phyloP scores from a whole-genome alignment of 2,113 vertebrate species.

The Cavia porcellus region DNA sequence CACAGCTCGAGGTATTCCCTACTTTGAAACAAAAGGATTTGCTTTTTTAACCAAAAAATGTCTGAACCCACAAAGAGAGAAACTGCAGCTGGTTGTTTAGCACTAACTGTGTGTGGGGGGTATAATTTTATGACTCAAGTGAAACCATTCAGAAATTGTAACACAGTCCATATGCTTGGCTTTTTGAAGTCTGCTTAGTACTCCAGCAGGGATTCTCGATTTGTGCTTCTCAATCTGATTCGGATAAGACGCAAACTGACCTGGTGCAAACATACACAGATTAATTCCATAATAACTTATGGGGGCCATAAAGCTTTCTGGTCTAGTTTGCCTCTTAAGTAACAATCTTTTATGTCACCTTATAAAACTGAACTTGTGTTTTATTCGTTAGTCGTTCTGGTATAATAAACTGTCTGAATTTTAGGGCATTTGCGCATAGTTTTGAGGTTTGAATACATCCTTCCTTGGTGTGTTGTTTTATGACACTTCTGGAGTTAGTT shows the following conservation, averaged over 20 bases:
- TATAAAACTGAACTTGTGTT: conserved; percentile 86
- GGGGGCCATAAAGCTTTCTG: conserved; percentile 87
- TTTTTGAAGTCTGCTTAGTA: conserved; percentile 91
- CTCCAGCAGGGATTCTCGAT: conserved; percentile 88
- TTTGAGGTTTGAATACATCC: conserved; percentile 73
- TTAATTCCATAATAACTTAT: conserved; percentile 90
- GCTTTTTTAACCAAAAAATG: conserved; percentile 25
- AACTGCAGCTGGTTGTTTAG: conserved; percentile 71
- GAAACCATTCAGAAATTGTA: conserved; percentile 86
- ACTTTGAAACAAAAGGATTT: conserved; percentile 57
- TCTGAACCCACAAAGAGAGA: conserved; percentile 75
- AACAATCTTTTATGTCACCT: conserved; percentile 83
- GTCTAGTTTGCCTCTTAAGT: conserved; percentile 86
- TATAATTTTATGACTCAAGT: conserved; percentile 82
- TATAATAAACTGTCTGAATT: conserved; percentile 85
- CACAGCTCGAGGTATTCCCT: conserved; percentile 46
- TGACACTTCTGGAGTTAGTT: conserved; percentile 81
- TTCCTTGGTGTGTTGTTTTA: conserved; percentile 80
- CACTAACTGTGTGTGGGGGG: neutral
- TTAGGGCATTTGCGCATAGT: conserved; percentile 67
- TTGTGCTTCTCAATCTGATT: conserved; percentile 89
- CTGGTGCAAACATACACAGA: conserved; percentile 87
- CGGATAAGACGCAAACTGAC: conserved; percentile 87
- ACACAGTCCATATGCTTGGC: conserved; percentile 89
- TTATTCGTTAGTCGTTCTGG: conserved; percentile 84